A percentile compares a stretch with the other conserved stretches of the same genome.
phyloP scores from a whole-genome alignment of 2,797 vertebrate species.

The Glossophaga mutica region DNA sequence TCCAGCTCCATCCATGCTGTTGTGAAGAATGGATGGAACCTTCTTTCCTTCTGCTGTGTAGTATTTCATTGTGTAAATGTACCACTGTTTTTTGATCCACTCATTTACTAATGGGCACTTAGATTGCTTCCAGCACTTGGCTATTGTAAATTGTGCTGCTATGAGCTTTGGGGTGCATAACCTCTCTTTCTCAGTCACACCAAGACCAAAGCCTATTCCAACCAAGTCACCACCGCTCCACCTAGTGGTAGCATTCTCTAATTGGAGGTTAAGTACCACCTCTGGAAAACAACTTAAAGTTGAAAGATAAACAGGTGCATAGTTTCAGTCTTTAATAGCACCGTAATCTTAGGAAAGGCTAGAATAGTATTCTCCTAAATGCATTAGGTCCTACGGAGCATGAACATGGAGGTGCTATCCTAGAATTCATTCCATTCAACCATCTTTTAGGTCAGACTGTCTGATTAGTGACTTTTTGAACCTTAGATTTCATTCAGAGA shows the following conservation, averaged over 20 bases:
- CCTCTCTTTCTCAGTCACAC: background rate
- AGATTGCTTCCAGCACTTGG: no score
- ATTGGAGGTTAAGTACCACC: background rate
- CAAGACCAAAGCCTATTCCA: background rate
- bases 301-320: background rate
- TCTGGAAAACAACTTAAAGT: constrained; percentile 9
- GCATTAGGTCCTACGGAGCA: background rate
- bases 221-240: background rate
- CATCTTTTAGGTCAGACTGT: background rate
- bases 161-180: no score
- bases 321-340: background rate
- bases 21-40: no score
- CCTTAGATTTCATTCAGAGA: background rate
- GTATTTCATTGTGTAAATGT: no score
- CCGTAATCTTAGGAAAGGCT: background rate
- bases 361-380: background rate
- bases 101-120: no score
- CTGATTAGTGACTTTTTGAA: background rate
- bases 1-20: no score
- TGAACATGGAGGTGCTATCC: background rate
- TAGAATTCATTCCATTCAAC: background rate
- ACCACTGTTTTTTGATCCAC: no score
- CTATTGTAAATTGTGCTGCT: no score
- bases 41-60: no score
- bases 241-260: constrained; percentile 29